These are phyloP conservation scores for Forpus xanthops DNA, from an alignment of 2,797 vertebrate species.

Conservation along the genomic window DNA sequence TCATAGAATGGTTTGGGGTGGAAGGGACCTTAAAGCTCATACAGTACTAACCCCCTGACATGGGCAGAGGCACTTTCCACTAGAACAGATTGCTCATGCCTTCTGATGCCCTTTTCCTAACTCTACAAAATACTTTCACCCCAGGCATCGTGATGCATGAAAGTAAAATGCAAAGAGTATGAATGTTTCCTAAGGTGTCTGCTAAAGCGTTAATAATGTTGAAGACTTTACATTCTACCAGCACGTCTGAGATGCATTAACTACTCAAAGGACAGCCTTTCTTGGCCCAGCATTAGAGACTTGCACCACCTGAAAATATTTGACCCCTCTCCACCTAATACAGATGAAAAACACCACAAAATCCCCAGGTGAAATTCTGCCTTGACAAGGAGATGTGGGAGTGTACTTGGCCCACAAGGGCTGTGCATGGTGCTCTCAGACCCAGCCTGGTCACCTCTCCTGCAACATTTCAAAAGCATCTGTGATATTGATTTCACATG, in stretches of 20 bases:
- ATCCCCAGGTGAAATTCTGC: not conserved
- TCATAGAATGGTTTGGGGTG: not conserved
- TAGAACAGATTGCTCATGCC: not conserved
- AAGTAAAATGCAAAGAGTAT: not conserved
- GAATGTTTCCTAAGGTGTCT: not conserved
- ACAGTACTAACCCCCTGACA: not conserved
- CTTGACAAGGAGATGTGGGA: not conserved
- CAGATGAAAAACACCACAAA: conserved; percentile 28
- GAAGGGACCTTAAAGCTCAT: not conserved
- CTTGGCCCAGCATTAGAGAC: conserved; percentile 29
- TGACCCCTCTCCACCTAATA: conserved; percentile 11
- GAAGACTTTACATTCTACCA: not conserved
- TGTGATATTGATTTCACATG: not conserved
- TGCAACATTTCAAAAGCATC: not conserved
- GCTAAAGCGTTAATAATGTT: not conserved
- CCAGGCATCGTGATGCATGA: not conserved
- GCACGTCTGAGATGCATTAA: conserved; percentile 1
- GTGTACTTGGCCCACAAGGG: not conserved
- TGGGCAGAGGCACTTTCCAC: not conserved
- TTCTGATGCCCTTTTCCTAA: not conserved
- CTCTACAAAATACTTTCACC: not conserved
- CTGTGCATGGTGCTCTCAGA: not conserved
- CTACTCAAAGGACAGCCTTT: not conserved
- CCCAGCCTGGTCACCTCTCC: not conserved
- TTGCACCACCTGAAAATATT: conserved; percentile 42